Evolutionary conservation across 2,797 vertebrate species (phyloP).

Genomic region (Decapterus maruadsi): DNA sequence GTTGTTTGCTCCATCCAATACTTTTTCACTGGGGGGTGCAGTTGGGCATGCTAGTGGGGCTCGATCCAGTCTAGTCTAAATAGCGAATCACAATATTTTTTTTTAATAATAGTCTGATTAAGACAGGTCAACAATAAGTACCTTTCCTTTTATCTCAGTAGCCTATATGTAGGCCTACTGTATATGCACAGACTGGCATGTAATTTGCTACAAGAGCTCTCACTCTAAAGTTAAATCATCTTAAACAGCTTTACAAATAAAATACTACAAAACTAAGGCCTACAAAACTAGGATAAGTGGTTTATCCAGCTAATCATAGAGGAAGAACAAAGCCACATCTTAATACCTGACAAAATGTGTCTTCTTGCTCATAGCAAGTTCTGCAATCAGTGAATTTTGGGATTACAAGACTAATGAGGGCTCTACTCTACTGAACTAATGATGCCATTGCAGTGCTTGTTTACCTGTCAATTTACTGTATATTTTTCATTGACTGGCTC

Average conservation of each 20-base stretch:
- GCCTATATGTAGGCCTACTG: not conserved
- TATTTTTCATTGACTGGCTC: not conserved
- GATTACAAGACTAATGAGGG: not conserved
- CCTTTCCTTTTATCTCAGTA: not conserved
- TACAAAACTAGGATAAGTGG: too few relatives aligned
- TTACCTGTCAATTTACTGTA: conserved; percentile 3
- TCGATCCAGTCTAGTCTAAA: not conserved
- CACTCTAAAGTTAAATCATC: not conserved
- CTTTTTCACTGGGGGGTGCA: not conserved
- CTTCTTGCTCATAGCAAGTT: not conserved
- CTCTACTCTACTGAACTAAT: not conserved
- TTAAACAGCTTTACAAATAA: not conserved
- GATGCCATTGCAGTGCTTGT: not conserved
- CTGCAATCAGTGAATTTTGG: not conserved
- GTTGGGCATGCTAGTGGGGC: not conserved
- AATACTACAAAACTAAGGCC: not conserved
- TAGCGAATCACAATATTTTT: not conserved
- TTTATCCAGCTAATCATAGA: not conserved
- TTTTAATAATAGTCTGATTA: not conserved
- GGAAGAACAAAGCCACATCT: not conserved
- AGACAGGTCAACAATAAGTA: not conserved
- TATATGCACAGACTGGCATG: not conserved
- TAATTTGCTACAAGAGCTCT: not conserved
- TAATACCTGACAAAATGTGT: not conserved
- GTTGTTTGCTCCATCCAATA: conserved; percentile 6